Evolutionary conservation across 2,113 vertebrate genomes (phyloP).

Genomic region (Hyperopisus bebe): DNA sequence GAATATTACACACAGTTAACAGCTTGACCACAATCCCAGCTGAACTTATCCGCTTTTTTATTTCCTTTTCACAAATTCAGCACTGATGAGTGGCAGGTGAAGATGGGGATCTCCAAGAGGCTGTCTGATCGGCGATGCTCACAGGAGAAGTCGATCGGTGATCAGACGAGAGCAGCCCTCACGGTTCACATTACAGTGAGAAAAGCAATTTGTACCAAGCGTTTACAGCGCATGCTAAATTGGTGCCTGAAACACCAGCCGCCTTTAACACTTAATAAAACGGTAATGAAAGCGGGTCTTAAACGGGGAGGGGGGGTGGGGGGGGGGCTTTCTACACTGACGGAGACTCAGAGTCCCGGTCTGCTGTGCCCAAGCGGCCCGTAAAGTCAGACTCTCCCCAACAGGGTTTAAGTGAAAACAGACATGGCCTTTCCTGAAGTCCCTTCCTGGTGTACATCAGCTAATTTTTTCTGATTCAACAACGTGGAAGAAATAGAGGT

Average conservation of each 20-base stretch:
- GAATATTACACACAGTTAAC: not conserved
- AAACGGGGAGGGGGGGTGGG: not conserved
- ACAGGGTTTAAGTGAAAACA: conserved; percentile 55
- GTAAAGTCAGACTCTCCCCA: conserved; percentile 39
- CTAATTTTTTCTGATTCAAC: not conserved
- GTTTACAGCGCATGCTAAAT: conserved; percentile 54
- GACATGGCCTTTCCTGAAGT: conserved; percentile 31
- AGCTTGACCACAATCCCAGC: not conserved
- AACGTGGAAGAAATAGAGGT: not conserved
- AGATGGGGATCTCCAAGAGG: not conserved
- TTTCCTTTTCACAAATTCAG: not conserved
- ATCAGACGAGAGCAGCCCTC: not conserved
- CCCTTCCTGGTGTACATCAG: not conserved
- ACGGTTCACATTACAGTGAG: conserved; percentile 27
- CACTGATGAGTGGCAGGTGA: not conserved
- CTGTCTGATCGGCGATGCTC: not conserved
- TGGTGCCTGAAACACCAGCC: conserved; percentile 47
- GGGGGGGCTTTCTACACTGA: not conserved
- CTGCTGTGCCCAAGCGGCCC: conserved; percentile 45
- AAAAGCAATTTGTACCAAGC: conserved; percentile 49
- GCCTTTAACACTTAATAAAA: conserved; percentile 59
- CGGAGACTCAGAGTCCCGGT: not conserved
- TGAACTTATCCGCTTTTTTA: not conserved
- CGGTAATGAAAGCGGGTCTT: conserved; percentile 30
- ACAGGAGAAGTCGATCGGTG: conserved; percentile 1